Conservation (phyloP, 2,888 invertebrate species). For the Amiota mariae region DNA sequence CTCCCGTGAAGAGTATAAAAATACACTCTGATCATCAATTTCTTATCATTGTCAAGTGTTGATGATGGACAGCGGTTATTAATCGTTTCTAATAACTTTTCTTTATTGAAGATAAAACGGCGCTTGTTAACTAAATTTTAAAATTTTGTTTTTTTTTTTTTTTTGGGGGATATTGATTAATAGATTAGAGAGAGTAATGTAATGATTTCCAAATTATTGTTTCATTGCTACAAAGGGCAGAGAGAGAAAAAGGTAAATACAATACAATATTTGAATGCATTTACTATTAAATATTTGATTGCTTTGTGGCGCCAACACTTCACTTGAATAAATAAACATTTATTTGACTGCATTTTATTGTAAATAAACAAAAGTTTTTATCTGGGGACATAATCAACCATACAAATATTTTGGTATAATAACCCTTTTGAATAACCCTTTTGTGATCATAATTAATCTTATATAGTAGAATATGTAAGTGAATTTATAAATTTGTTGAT, state of each 20-base stretch:
- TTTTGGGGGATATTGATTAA: background rate
- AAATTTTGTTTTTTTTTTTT: background rate
- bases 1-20: no score
- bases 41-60: slow-evolving; percentile 49
- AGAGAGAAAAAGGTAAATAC: no score
- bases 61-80: slow-evolving; percentile 68
- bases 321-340: slow-evolving; percentile 59
- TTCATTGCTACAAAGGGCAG: no score
- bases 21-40: slow-evolving; percentile 35
- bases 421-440: no score
- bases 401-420: background rate
- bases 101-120: slow-evolving; percentile 53
- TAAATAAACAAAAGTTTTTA: slow-evolving; percentile 19
- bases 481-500: no score
- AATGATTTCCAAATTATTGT: background rate
- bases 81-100: slow-evolving; percentile 68
- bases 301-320: slow-evolving; percentile 69
- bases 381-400: background rate
- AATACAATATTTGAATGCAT: no score
- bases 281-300: slow-evolving; percentile 44
- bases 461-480: no score
- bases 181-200: background rate
- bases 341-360: slow-evolving; percentile 27
- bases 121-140: slow-evolving; percentile 4
- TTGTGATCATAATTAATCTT: no score